Base-by-base conservation (phyloP, 2,797 vertebrate species). In the Cynopterus sphinx region DNA sequence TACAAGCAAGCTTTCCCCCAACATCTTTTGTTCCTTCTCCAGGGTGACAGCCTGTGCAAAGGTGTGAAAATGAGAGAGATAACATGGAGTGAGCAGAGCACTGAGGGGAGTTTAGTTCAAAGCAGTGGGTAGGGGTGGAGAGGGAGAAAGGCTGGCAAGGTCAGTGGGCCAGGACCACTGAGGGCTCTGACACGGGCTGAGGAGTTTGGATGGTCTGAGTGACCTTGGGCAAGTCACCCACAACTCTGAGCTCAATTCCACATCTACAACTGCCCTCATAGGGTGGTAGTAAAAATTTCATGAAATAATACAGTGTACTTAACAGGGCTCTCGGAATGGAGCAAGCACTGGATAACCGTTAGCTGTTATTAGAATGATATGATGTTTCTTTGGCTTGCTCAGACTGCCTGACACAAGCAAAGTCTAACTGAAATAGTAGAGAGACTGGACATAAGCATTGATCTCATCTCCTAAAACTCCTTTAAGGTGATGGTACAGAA, bases 361-460 rank as follows among this genome's bases (percentile, higher is more conserved):
- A 41, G 84, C 89, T 59, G 33, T 75, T 33, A 33, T 1, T 49
- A 49, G 15, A 9, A 26, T n/a, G 68, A 90, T 7, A n/a, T 41
- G 89, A 53, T 6, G n/a, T 73, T 77, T 86, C 89, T 55, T 83
- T 87, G 94, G 90, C 82, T 79, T 53, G 41, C 22, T 49, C n/a
- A 24, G 61, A n/a, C 43, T 3, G 41, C 51, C 73, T 17, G 68
- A 55, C 55, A 8, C 1, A 36, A 74, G 83, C 59, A 2, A 67
- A 67, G 53, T 55, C 10, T 55, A 46, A 53, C 73, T 68, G 83
- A 86, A 82, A 61, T n/a, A 9, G 22, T 9, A 41, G 55, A 79
- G 43, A 55, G 41, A 19, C 36, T 4, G 26, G 36, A 57, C 24
- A 0, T 46, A 33, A 87, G 63, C 51, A 16, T 26, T 21, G 33